phyloP scores from a whole-genome alignment of 2,888 invertebrate species.

The Ellobium chinense region DNA sequence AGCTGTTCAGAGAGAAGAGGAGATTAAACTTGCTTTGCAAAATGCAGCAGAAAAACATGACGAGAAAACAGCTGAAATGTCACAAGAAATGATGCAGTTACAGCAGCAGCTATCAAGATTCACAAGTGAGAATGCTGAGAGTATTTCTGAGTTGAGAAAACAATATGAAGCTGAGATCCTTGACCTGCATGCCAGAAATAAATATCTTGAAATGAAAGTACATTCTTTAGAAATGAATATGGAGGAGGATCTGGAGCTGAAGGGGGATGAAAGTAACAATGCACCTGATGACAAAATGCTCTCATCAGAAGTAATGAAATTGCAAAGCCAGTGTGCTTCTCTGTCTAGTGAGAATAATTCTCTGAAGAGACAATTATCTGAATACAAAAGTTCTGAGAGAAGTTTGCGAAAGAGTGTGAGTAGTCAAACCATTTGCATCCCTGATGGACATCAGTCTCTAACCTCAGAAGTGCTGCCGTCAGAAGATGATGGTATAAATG shows the following conservation, averaged over 20 bases:
- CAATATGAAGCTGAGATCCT: constrained; percentile 21
- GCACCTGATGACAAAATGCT: background rate
- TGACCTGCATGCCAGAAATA: constrained; percentile 34
- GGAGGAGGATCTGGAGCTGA: constrained; percentile 14
- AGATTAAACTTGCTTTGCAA: constrained; percentile 43
- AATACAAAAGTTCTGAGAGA: background rate
- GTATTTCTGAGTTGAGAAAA: background rate
- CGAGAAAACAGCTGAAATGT: constrained; percentile 34
- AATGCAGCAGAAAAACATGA: constrained; percentile 38
- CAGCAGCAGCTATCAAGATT: constrained; percentile 34
- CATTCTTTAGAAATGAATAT: constrained; percentile 8
- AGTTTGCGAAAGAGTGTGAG: background rate
- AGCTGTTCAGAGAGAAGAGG: constrained; percentile 37
- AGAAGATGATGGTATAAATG: background rate
- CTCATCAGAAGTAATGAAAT: background rate
- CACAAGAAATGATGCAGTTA: constrained; percentile 31
- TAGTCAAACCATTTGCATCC: constrained; percentile 7
- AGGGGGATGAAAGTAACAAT: background rate
- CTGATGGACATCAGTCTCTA: background rate
- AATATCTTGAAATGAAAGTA: constrained; percentile 13
- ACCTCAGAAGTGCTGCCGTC: constrained; percentile 17
- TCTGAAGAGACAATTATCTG: constrained; percentile 10
- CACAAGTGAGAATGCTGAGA: background rate
- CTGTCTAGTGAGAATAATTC: constrained; percentile 47
- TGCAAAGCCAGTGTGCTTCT: constrained; percentile 44